Base-by-base conservation (phyloP, 1,140 invertebrate species). In the Eupeodes corollae region DNA sequence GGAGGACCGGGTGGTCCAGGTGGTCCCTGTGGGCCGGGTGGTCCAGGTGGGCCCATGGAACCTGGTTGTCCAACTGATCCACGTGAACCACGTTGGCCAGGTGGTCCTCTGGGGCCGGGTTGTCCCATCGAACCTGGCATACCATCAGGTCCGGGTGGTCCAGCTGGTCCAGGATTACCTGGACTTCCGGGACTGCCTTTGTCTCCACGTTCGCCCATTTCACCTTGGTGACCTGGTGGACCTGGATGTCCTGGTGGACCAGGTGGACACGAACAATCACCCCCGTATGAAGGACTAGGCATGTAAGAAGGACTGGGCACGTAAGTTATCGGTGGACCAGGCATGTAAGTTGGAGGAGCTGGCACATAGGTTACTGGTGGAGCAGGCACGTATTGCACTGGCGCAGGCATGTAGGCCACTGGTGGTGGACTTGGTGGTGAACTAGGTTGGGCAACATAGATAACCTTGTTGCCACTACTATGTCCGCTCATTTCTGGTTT, bases 191-290 rank as follows among this genome's bases (percentile, higher is more conserved):
- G 63, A 39, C 72, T 62, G 43, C 86, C 86, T 12, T 75, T 72
- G 13, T 82, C 84, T 49, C 86, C 85, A 58, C 84, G 86, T 56
- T 88, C 82, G 45, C 86, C 82, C 37, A 78, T 74, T 46, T 68
- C 52, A 54, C 78, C 57, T 3, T 59, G 55, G 14, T 59, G 32
- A 21, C 75, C 75, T 35, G 73, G 72, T 47, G 55, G 31, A 37
- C 79, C 79, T 47, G 70, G 67, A 38, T 73, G 57, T 35, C 78
- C 78, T 0, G 72, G 69, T n/a, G 75, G 73, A 11, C 86, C 86
- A 53, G 79, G 75, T 3, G 77, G 54, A 35, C 88, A 88, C n/a
- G 74, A 67, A 13, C 61, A 63, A 26, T 8, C 8, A n/a, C n/a
- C n/a, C n/a, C n/a, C n/a, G n/a, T n/a, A n/a, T 26, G 21, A 26